Percentiles rank a stretch among this genome's conserved stretches.
Evolutionary conservation across 2,797 vertebrate genomes (phyloP).

Genomic region (Aselliscus stoliczkanus): DNA sequence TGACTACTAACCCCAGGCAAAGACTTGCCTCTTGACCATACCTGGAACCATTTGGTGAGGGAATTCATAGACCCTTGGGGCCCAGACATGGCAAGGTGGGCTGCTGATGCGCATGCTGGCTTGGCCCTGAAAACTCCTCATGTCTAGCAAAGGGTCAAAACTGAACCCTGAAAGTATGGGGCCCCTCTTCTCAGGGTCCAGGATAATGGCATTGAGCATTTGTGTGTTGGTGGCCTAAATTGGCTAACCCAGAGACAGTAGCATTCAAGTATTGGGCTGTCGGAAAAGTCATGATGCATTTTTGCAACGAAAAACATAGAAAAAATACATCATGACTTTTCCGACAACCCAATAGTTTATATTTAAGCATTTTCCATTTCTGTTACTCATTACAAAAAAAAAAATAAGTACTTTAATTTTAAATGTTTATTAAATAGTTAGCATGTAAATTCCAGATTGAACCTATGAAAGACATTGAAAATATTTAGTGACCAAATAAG

Average conservation of each 20-base stretch:
- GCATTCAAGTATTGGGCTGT: background rate
- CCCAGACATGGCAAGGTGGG: background rate
- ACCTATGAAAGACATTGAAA: background rate
- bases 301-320: no score
- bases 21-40: background rate
- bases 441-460: background rate
- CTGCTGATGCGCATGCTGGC: background rate
- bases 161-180: background rate
- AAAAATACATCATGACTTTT: no score
- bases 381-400: background rate
- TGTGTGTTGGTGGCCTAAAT: background rate
- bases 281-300: no score
- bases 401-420: background rate
- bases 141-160: background rate
- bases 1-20: background rate
- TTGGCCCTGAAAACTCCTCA: background rate
- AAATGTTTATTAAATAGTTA: background rate
- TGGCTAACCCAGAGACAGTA: background rate
- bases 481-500: background rate
- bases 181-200: background rate
- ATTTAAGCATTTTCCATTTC: background rate
- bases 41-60: background rate
- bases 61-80: background rate
- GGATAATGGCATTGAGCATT: background rate
- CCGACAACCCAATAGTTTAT: no score